A percentile compares a stretch with the other conserved stretches of the same genome.
phyloP scores from a whole-genome alignment of 2,888 invertebrate species.

The Arrhopalites spinosus region DNA sequence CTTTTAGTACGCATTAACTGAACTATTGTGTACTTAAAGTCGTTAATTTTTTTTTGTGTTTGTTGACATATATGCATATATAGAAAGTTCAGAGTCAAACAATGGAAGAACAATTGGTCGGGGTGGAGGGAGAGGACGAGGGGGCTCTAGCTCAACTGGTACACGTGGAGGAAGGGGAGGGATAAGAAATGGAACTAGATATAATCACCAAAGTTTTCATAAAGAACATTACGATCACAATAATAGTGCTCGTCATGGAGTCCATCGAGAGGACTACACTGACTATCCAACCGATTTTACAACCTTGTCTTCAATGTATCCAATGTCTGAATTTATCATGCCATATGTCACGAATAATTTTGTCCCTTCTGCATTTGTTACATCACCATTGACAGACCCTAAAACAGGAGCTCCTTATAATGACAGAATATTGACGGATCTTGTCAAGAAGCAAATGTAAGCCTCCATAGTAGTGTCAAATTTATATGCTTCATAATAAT shows the following conservation, averaged over 20 bases:
- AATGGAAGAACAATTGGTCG: constrained; percentile 56
- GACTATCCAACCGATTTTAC: constrained; percentile 52
- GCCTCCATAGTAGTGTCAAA: constrained; percentile 10
- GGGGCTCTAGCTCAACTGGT: constrained; percentile 58
- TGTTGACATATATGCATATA: too few species aligned
- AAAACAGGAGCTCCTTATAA: constrained; percentile 11
- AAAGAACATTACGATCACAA: constrained; percentile 31
- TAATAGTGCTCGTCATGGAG: neutral
- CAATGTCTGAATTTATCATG: constrained; percentile 50
- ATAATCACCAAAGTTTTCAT: constrained; percentile 4
- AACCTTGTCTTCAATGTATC: constrained; percentile 43
- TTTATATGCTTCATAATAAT: neutral
- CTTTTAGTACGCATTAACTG: too few species aligned
- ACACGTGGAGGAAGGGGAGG: constrained; percentile 59
- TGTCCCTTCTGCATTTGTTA: constrained; percentile 1
- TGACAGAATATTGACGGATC: constrained; percentile 14
- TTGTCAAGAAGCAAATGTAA: constrained; percentile 56
- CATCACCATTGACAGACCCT: constrained; percentile 4
- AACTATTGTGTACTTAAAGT: too few species aligned
- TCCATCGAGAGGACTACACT: neutral
- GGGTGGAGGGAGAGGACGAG: constrained; percentile 43
- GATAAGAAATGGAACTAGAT: constrained; percentile 44
- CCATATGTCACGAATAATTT: constrained; percentile 50
- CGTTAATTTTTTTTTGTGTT: too few species aligned
- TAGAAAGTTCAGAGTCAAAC: neutral